Conservation (phyloP, 2,797 vertebrate genomes). For the Sebastes itinus region DNA sequence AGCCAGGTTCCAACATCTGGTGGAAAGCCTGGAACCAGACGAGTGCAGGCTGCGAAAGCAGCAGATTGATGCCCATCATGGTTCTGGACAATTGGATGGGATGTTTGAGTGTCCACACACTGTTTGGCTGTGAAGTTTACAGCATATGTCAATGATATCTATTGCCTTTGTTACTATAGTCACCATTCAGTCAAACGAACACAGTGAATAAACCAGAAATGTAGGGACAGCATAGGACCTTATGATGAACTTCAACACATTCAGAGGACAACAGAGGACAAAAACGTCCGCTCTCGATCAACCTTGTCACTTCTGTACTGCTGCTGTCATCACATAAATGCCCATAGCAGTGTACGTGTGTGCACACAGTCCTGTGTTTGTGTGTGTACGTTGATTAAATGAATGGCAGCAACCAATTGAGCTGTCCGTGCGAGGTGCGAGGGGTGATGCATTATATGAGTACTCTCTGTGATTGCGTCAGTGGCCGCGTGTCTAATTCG, state of each 20-base stretch:
- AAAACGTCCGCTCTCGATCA: constrained; percentile 44
- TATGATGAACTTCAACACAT: constrained; percentile 14
- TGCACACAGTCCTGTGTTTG: not conserved
- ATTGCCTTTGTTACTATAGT: not conserved
- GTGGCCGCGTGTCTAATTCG: constrained; percentile 61
- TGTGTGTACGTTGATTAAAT: constrained; percentile 55
- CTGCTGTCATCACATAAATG: constrained; percentile 55
- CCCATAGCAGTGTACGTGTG: constrained; percentile 6
- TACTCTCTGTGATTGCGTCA: constrained; percentile 69
- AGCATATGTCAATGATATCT: not conserved
- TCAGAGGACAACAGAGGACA: constrained; percentile 45
- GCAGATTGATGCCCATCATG: not conserved
- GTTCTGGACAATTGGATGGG: not conserved
- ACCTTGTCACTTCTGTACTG: constrained; percentile 32
- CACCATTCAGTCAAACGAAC: not conserved
- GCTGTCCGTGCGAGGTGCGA: constrained; percentile 57
- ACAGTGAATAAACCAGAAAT: not conserved
- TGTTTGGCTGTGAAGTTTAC: not conserved
- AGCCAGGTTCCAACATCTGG: too few species aligned
- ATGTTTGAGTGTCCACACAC: not conserved
- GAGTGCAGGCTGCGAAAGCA: not conserved
- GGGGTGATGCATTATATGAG: constrained; percentile 64
- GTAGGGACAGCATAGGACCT: not conserved
- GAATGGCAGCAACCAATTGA: constrained; percentile 45
- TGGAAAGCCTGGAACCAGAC: too few species aligned